Conservation (phyloP, 2,113 vertebrate species). For the Rhinichthys klamathensis region DNA sequence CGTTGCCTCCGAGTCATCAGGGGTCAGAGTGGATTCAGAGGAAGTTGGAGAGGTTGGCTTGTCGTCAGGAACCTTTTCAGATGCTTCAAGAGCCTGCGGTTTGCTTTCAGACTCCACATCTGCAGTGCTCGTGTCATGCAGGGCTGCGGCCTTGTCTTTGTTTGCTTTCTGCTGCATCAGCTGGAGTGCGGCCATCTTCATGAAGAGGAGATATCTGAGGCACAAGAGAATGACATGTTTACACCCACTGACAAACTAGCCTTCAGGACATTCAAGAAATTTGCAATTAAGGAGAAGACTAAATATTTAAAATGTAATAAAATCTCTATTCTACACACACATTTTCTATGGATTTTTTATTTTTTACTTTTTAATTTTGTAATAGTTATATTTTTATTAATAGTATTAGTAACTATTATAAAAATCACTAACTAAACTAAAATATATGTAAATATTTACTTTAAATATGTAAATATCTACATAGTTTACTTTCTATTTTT, state of each 20-base stretch:
- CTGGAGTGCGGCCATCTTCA: constrained; percentile 97
- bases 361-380: no score
- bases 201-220: constrained; percentile 94
- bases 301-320: no score
- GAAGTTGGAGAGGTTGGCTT: background rate
- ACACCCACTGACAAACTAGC: background rate
- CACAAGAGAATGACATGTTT: constrained; percentile 23
- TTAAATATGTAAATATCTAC: background rate
- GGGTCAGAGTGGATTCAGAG: constrained; percentile 58
- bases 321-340: no score
- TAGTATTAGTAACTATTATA: background rate
- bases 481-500: background rate
- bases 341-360: no score
- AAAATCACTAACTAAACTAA: background rate
- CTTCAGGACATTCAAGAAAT: background rate
- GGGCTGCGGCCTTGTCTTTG: constrained; percentile 74
- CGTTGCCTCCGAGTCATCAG: constrained; percentile 47
- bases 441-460: background rate
- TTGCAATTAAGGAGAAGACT: background rate
- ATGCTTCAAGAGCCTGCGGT: background rate
- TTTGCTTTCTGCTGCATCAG: constrained; percentile 97
- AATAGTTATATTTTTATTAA: background rate
- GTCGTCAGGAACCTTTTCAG: background rate
- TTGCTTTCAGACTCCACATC: constrained; percentile 29
- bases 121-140: constrained; percentile 67